Evolutionary conservation across 35 echinoderm and acorn worm species (phyloP).

Genomic region (Ptychodera flava): DNA sequence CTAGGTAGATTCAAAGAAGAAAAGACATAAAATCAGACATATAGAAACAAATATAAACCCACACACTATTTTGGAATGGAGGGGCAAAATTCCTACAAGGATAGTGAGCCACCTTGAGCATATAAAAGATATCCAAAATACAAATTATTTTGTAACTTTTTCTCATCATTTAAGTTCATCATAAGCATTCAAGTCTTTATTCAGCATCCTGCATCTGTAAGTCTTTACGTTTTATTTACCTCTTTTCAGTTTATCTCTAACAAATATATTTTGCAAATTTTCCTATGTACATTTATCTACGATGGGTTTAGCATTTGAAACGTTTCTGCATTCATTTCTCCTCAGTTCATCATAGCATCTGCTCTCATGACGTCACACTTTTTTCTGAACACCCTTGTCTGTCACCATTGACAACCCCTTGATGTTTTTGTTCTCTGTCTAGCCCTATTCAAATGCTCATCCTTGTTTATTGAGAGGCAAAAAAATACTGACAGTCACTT

Average conservation of each 20-base stretch:
- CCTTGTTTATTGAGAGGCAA: too few relatives aligned
- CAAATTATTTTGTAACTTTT: background rate
- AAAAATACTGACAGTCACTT: background rate
- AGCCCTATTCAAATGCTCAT: too few relatives aligned
- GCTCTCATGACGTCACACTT: background rate
- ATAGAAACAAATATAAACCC: slow-evolving; percentile 3
- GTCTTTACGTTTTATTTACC: background rate
- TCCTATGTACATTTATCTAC: too few relatives aligned
- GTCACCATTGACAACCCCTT: too few relatives aligned
- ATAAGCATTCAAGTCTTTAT: background rate
- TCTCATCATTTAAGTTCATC: background rate
- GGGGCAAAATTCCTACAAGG: background rate
- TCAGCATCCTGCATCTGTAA: background rate
- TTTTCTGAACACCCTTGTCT: background rate
- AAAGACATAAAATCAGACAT: background rate
- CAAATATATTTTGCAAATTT: too few relatives aligned
- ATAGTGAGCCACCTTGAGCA: background rate
- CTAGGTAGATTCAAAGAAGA: slow-evolving; percentile 35
- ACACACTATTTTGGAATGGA: background rate
- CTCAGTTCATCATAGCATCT: background rate
- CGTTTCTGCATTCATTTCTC: background rate
- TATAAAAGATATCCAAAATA: background rate
- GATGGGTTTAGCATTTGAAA: too few relatives aligned
- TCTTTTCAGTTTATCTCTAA: too few relatives aligned
- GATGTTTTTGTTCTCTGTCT: too few relatives aligned